Percentiles rank a stretch among this genome's conserved stretches.
These are phyloP conservation scores for Lucinisca nassula DNA, from an alignment of 2,888 invertebrate species.

Conservation along the genomic window DNA sequence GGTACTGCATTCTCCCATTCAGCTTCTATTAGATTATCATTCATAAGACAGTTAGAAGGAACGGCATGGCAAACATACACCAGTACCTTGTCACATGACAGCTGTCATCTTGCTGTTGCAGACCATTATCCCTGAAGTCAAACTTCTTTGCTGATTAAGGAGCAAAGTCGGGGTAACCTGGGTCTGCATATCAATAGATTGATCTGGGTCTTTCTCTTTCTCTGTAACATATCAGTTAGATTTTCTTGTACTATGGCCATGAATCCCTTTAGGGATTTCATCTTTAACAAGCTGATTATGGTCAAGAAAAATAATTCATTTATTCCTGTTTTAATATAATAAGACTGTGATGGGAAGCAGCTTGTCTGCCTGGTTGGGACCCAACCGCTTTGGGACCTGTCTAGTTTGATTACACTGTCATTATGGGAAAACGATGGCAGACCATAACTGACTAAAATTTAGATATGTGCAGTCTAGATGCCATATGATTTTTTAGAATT, in stretches of 20 bases:
- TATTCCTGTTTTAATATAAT: conserved; percentile 9
- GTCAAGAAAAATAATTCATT: conserved; percentile 11
- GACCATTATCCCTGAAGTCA: too few species aligned
- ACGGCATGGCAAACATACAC: too few species aligned
- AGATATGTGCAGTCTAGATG: too few species aligned
- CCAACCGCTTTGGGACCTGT: background rate
- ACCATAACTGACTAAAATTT: too few species aligned
- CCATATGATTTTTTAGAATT: too few species aligned
- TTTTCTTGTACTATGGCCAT: background rate
- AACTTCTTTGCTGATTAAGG: too few species aligned
- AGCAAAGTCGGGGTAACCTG: too few species aligned
- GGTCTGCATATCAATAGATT: too few species aligned
- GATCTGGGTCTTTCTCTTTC: too few species aligned
- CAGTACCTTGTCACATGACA: too few species aligned
- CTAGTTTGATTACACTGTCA: background rate
- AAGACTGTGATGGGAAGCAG: background rate
- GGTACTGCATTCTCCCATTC: background rate
- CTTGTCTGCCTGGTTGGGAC: conserved; percentile 2
- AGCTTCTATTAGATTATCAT: conserved; percentile 11
- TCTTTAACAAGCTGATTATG: conserved; percentile 17
- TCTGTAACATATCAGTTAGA: too few species aligned
- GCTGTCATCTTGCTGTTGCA: too few species aligned
- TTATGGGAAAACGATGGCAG: background rate
- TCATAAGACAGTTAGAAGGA: background rate
- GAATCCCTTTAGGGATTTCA: background rate